These are phyloP conservation scores for Ethmia dodecea DNA, from an alignment of 2,888 invertebrate species.

Conservation along the genomic window DNA sequence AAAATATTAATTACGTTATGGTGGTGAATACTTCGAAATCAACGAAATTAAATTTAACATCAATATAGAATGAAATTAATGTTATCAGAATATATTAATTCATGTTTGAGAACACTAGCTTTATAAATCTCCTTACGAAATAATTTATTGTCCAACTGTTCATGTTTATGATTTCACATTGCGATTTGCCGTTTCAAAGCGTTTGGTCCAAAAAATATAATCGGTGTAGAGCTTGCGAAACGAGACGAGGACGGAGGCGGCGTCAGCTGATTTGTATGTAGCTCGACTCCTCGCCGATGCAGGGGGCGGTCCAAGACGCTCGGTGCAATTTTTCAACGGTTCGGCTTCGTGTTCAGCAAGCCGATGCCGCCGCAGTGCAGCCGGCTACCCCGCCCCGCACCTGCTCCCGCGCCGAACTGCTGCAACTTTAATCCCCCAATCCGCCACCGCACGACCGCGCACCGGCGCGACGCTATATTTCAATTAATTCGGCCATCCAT, in stretches of 20 bases:
- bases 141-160: too few species aligned
- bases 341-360: slow-evolving; percentile 63
- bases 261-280: slow-evolving; percentile 64
- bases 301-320: slow-evolving; percentile 62
- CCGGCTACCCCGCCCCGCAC: slow-evolving; percentile 27
- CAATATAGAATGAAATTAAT: too few species aligned
- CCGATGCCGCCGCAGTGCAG: slow-evolving; percentile 51
- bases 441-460: slow-evolving; percentile 61
- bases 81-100: too few species aligned
- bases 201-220: too few species aligned
- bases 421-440: slow-evolving; percentile 72
- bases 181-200: too few species aligned
- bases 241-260: slow-evolving; percentile 26
- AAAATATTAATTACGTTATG: too few species aligned
- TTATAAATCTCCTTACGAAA: too few species aligned
- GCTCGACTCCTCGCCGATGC: slow-evolving; percentile 47
- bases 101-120: too few species aligned
- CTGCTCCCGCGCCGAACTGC: slow-evolving; percentile 54
- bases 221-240: too few species aligned
- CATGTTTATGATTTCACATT: background rate
- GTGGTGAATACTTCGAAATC: too few species aligned
- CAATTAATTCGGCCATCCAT: slow-evolving; percentile 72
- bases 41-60: too few species aligned
- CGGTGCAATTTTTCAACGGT: slow-evolving; percentile 71
- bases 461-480: slow-evolving; percentile 68